Conservation (phyloP, 2,888 invertebrate species). For the Clanis bilineata region DNA sequence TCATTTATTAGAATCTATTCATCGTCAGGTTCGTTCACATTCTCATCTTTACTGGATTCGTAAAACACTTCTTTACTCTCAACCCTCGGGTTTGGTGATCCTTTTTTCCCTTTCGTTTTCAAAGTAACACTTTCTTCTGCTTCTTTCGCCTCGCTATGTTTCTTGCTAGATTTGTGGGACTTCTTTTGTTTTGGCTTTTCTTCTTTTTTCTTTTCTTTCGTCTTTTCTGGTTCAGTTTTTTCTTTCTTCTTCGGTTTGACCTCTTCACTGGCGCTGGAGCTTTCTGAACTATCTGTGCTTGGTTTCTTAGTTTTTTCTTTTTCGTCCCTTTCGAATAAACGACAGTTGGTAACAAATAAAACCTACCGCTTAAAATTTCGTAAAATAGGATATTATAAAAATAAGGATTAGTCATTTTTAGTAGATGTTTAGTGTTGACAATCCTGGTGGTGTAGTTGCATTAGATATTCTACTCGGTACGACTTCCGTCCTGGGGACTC, state of each 20-base stretch:
- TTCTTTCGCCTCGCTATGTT: constrained; percentile 18
- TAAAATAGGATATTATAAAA: too few relatives aligned
- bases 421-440: too few relatives aligned
- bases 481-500: too few relatives aligned
- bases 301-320: constrained; percentile 24
- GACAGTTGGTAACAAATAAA: too few relatives aligned
- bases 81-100: constrained; percentile 9
- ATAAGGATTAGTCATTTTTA: too few relatives aligned
- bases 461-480: too few relatives aligned
- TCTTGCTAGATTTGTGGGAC: constrained; percentile 26
- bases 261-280: constrained; percentile 30
- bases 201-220: constrained; percentile 25
- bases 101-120: background rate
- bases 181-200: constrained; percentile 31
- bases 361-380: too few relatives aligned
- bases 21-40: constrained; percentile 66
- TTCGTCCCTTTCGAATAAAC: background rate
- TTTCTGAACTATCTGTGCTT: constrained; percentile 18
- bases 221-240: constrained; percentile 31
- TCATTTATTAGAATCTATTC: constrained; percentile 41
- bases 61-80: constrained; percentile 47
- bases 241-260: constrained; percentile 22
- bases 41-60: constrained; percentile 68
- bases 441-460: too few relatives aligned
- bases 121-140: constrained; percentile 17